Evolutionary conservation across 2,113 vertebrate species (phyloP).

Genomic region (Thymallus thymallus): DNA sequence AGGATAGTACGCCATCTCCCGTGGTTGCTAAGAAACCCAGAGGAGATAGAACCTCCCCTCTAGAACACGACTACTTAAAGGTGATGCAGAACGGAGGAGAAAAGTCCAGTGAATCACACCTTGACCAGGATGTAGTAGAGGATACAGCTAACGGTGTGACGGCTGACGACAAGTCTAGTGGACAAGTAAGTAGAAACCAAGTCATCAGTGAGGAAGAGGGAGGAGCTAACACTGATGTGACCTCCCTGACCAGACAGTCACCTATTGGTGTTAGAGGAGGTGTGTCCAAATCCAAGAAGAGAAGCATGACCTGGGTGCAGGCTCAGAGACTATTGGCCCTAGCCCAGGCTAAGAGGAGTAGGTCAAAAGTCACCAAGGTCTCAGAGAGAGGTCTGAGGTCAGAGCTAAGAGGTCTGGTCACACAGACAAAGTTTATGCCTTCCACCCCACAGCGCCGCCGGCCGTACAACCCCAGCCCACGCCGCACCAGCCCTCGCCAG

Average conservation of each 20-base stretch:
- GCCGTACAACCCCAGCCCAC: neutral
- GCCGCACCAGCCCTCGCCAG: neutral
- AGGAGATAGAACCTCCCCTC: neutral
- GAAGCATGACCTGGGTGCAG: neutral
- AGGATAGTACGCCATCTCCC: neutral
- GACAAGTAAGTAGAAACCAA: conserved; percentile 12
- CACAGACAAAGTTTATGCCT: neutral
- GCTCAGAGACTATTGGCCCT: too few species aligned
- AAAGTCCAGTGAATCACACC: neutral
- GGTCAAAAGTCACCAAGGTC: too few species aligned
- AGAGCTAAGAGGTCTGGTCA: neutral
- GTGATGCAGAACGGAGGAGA: neutral
- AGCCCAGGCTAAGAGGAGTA: neutral
- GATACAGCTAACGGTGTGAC: neutral
- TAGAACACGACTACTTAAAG: neutral
- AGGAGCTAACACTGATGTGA: neutral
- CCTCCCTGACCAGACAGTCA: neutral
- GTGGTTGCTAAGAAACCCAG: conserved; percentile 7
- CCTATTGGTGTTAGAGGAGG: neutral
- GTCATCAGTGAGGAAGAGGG: neutral
- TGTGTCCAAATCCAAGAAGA: neutral
- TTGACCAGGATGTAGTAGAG: neutral
- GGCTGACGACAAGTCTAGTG: neutral
- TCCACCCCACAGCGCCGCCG: neutral
- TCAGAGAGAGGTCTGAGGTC: too few species aligned